phyloP scores from a whole-genome alignment of 1,140 invertebrate genomes.

The Nymphalis io region DNA sequence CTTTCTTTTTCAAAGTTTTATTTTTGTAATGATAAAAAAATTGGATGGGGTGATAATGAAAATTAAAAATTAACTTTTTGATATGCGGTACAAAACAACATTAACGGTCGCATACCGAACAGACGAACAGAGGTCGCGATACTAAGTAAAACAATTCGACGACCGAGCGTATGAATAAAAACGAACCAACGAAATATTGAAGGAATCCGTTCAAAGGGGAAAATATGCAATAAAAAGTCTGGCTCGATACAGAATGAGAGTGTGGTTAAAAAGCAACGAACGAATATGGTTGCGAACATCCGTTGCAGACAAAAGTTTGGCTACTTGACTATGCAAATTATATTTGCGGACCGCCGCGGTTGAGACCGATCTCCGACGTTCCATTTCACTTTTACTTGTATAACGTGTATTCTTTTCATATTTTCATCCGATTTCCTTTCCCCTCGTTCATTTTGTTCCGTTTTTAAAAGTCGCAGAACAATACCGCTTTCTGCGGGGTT shows the following conservation, averaged over 20 bases:
- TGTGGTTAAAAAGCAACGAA: constrained; percentile 79
- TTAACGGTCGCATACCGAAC: constrained; percentile 1
- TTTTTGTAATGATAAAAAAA: not conserved
- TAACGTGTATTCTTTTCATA: constrained; percentile 79
- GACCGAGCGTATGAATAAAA: constrained; percentile 75
- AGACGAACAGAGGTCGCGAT: constrained; percentile 32
- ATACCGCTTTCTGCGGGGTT: constrained; percentile 73
- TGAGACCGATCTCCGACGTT: constrained; percentile 72
- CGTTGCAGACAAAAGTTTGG: constrained; percentile 77
- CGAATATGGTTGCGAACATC: constrained; percentile 78
- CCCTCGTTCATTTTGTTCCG: constrained; percentile 78
- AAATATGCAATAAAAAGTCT: constrained; percentile 79
- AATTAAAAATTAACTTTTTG: not conserved
- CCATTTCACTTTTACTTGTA: constrained; percentile 74
- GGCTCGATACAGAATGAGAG: constrained; percentile 73
- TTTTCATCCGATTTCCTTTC: constrained; percentile 81
- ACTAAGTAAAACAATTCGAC: constrained; percentile 76
- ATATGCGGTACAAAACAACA: constrained; percentile 14
- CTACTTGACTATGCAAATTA: constrained; percentile 81
- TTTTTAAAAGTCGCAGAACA: constrained; percentile 79
- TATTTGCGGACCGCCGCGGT: constrained; percentile 77
- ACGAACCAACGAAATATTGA: constrained; percentile 78
- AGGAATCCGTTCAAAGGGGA: constrained; percentile 80
- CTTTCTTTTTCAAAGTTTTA: not conserved
- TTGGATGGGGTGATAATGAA: not conserved